Conservation (phyloP, 1,140 invertebrate genomes). For the Triops longicaudatus region DNA sequence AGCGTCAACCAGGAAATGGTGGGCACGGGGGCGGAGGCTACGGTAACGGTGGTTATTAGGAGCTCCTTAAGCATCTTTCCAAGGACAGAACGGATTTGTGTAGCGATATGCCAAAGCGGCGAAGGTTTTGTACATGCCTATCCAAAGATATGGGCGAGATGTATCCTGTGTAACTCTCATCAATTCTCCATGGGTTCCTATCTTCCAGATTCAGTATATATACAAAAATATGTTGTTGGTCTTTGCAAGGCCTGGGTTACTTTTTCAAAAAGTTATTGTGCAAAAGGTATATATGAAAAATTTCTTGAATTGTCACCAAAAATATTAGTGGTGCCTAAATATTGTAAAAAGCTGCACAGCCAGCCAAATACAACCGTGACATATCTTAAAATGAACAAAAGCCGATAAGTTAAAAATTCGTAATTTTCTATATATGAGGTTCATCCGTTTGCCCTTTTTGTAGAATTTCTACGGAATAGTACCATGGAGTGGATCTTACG, state of each 20-base stretch:
- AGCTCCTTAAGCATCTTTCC: neutral
- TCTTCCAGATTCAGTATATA: neutral
- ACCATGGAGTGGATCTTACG: too few relatives aligned
- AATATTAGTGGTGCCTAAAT: neutral
- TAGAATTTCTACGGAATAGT: too few relatives aligned
- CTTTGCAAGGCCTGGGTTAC: neutral
- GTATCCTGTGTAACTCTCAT: neutral
- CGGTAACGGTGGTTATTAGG: neutral
- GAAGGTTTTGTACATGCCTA: neutral
- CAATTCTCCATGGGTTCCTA: neutral
- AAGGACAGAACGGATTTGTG: neutral
- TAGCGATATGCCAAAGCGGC: neutral
- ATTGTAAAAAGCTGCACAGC: neutral
- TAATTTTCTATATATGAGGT: too few relatives aligned
- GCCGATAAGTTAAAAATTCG: too few relatives aligned
- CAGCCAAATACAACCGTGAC: neutral
- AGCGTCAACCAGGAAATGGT: neutral
- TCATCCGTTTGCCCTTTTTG: too few relatives aligned
- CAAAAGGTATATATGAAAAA: neutral
- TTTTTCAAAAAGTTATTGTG: neutral
- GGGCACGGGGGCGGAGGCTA: neutral
- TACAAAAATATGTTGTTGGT: neutral
- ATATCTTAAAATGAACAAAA: neutral
- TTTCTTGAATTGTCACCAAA: neutral
- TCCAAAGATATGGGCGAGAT: neutral